A percentile compares a stretch with the other conserved stretches of the same genome.
Evolutionary conservation across 2,888 invertebrate genomes (phyloP).

Genomic region (Piscicola geometra): DNA sequence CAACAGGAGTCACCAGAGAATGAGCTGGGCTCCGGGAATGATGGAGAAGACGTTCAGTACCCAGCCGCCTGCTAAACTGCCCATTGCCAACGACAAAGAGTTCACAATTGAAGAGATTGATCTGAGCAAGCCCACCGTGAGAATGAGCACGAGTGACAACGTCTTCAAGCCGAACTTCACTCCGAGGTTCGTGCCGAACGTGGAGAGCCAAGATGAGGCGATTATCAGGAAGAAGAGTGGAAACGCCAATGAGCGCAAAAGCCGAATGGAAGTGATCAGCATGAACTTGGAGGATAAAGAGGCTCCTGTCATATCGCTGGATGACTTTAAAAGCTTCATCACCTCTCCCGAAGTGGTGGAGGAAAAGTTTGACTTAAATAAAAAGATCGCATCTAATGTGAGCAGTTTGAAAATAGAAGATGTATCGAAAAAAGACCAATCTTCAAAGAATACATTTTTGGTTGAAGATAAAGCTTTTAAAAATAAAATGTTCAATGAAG

Average conservation of each 20-base stretch:
- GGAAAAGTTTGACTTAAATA: neutral
- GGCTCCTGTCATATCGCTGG: neutral
- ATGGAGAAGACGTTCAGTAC: neutral
- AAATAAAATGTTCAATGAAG: neutral
- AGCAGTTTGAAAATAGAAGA: too few species aligned
- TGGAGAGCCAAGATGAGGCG: neutral
- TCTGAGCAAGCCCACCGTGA: neutral
- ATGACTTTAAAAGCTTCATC: conserved; percentile 1
- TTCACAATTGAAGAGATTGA: conserved; percentile 1
- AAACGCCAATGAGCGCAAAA: neutral
- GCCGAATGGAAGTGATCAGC: neutral
- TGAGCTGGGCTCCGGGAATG: conserved; percentile 1
- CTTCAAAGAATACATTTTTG: neutral
- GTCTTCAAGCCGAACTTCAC: neutral
- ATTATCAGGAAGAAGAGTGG: neutral
- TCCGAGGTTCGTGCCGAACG: conserved; percentile 1
- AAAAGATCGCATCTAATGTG: neutral
- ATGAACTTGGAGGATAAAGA: neutral
- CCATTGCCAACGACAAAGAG: conserved; percentile 14
- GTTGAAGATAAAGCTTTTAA: neutral
- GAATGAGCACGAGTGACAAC: neutral
- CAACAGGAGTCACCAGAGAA: neutral
- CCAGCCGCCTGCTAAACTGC: neutral
- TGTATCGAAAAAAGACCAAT: too few species aligned
- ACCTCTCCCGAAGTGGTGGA: neutral